A percentile compares a stretch with the other conserved stretches of the same genome.
These are phyloP conservation scores for Pelmatolapia mariae DNA, from an alignment of 2,113 vertebrate species.

Conservation along the genomic window DNA sequence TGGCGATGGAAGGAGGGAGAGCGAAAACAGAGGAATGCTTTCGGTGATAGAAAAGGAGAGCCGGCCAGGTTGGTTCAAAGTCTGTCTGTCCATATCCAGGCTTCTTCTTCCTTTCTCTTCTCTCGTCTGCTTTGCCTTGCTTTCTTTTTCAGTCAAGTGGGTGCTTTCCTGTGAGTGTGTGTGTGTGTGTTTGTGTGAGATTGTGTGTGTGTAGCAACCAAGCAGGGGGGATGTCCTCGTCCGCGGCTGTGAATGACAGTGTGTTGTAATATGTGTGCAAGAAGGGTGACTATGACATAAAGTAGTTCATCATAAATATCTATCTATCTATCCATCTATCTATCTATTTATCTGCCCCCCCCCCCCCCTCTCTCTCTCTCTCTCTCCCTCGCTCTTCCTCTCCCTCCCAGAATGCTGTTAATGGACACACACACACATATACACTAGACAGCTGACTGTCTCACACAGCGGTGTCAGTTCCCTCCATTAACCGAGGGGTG, in stretches of 20 bases:
- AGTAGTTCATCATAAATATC: not conserved
- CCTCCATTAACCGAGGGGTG: constrained; percentile 25
- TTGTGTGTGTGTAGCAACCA: not conserved
- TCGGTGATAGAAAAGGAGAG: constrained; percentile 74
- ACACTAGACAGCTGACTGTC: constrained; percentile 28
- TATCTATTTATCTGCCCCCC: not conserved
- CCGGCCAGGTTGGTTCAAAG: constrained; percentile 74
- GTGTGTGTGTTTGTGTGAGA: not conserved
- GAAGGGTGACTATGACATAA: not conserved
- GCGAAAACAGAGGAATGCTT: constrained; percentile 72
- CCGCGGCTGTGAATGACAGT: constrained; percentile 39
- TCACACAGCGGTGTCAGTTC: constrained; percentile 46
- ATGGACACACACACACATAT: constrained; percentile 1
- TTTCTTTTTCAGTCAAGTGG: not conserved
- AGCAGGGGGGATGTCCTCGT: constrained; percentile 39
- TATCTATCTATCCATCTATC: not conserved
- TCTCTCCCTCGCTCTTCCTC: not conserved
- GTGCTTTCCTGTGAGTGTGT: not conserved
- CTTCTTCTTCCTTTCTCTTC: constrained; percentile 4
- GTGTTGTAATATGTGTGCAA: not conserved
- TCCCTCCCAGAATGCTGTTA: not conserved
- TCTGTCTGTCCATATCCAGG: constrained; percentile 2
- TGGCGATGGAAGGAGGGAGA: constrained; percentile 40
- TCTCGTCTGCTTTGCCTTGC: not conserved
- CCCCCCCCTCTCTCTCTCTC: accelerated